Percentiles rank a stretch among this genome's conserved stretches.
These are phyloP conservation scores for Boloria euphrosyne DNA, from an alignment of 2,888 invertebrate genomes.

Conservation along the genomic window DNA sequence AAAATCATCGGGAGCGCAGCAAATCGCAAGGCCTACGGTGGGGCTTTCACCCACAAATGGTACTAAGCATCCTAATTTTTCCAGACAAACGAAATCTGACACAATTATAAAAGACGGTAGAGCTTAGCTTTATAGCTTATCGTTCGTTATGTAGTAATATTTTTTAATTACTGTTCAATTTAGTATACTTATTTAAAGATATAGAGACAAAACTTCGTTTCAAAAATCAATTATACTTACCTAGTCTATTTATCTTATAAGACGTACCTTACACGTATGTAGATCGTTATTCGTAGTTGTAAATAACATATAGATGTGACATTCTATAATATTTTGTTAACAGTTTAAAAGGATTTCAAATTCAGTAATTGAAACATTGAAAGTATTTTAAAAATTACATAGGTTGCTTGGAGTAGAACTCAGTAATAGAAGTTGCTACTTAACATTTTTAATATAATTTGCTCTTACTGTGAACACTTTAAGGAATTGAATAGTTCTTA, in stretches of 20 bases:
- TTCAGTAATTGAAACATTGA: slow-evolving; percentile 7
- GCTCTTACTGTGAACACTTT: slow-evolving; percentile 39
- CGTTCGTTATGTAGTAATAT: slow-evolving; percentile 6
- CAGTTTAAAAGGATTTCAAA: slow-evolving; percentile 14
- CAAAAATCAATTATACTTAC: no score
- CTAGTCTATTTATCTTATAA: neutral
- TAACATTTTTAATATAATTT: slow-evolving; percentile 35
- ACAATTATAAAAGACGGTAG: slow-evolving; percentile 44
- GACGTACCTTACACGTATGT: slow-evolving; percentile 13
- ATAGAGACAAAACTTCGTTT: no score
- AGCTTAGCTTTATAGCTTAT: slow-evolving; percentile 49
- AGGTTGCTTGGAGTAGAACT: slow-evolving; percentile 20
- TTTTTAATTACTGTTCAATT: neutral
- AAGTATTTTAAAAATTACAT: slow-evolving; percentile 15
- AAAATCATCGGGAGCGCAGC: slow-evolving; percentile 19
- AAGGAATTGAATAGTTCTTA: slow-evolving; percentile 41
- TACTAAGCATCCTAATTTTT: slow-evolving; percentile 23
- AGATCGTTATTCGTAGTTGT: slow-evolving; percentile 37
- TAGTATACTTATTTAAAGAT: no score
- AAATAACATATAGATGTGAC: slow-evolving; percentile 25
- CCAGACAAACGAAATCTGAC: slow-evolving; percentile 36
- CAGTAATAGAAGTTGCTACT: slow-evolving; percentile 8
- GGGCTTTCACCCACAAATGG: slow-evolving; percentile 25
- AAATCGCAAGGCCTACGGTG: slow-evolving; percentile 13
- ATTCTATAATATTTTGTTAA: slow-evolving; percentile 13